These are phyloP conservation scores for Apodemus speciosus DNA, from an alignment of 2,113 vertebrate genomes.

Conservation along the genomic window DNA sequence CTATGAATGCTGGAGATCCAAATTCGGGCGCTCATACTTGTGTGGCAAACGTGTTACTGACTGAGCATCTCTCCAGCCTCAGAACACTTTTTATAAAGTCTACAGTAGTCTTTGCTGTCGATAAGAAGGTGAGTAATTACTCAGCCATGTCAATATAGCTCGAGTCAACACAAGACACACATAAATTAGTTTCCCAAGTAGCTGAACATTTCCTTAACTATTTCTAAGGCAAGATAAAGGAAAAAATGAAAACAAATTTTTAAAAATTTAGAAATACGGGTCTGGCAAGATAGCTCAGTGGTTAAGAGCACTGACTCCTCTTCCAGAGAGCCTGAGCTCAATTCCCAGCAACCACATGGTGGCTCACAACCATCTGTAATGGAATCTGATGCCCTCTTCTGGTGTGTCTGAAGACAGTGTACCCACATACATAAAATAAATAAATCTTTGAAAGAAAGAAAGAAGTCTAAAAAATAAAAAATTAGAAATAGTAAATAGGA, in stretches of 20 bases:
- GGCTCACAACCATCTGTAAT: too few relatives aligned
- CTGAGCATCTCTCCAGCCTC: neutral
- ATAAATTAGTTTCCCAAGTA: neutral
- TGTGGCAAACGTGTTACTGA: neutral
- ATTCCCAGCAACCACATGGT: too few relatives aligned
- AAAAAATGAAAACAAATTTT: neutral
- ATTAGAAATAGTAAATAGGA: neutral
- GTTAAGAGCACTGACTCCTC: too few relatives aligned
- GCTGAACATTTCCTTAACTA: constrained; percentile 4
- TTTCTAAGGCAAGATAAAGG: neutral
- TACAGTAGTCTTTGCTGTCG: neutral
- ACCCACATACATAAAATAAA: too few relatives aligned
- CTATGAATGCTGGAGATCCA: neutral
- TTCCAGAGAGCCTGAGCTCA: too few relatives aligned
- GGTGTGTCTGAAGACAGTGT: too few relatives aligned
- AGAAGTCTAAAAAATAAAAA: too few relatives aligned
- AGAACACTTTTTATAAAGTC: neutral
- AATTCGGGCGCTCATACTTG: neutral
- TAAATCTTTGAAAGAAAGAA: too few relatives aligned
- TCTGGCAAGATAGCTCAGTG: too few relatives aligned
- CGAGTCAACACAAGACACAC: neutral
- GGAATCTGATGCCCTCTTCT: too few relatives aligned
- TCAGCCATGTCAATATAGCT: neutral
- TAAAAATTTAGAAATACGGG: neutral
- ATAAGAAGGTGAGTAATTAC: constrained; percentile 47